Evolutionary conservation across 2,888 invertebrate genomes (phyloP).

Genomic region (Cephus rjabovi): DNA sequence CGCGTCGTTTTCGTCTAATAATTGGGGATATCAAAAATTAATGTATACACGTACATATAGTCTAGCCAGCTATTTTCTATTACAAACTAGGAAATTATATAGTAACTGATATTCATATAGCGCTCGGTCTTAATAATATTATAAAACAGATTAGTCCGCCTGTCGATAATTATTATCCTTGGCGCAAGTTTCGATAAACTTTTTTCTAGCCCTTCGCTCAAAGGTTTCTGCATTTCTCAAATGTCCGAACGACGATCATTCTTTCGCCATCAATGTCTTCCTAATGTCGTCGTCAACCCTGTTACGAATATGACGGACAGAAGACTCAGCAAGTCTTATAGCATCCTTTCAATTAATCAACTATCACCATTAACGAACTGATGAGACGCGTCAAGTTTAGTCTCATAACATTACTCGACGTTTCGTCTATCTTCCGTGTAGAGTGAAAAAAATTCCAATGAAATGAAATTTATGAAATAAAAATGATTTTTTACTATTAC

Average conservation of each 20-base stretch:
- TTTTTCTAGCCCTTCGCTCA: not conserved
- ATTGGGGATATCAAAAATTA: conserved; percentile 60
- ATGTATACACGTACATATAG: conserved; percentile 50
- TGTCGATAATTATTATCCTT: conserved; percentile 37
- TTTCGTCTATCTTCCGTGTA: not conserved
- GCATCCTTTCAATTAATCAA: not conserved
- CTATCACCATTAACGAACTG: not conserved
- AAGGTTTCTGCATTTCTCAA: not conserved
- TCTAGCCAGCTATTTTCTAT: conserved; percentile 55
- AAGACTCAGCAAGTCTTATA: conserved; percentile 27
- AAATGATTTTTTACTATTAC: not conserved
- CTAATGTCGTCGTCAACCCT: conserved; percentile 19
- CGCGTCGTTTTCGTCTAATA: conserved; percentile 47
- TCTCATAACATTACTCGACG: not conserved
- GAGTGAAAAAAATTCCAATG: not conserved
- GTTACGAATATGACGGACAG: conserved; percentile 35
- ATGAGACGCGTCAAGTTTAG: not conserved
- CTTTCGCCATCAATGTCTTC: not conserved
- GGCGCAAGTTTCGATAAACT: not conserved
- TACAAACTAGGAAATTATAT: conserved; percentile 57
- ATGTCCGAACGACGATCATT: not conserved
- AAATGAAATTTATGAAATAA: not conserved
- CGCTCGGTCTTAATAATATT: conserved; percentile 57
- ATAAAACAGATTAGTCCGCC: conserved; percentile 59
- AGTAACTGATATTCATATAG: conserved; percentile 56